These are phyloP conservation scores for Sinotaia quadrata DNA, from an alignment of 2,888 invertebrate genomes.

Conservation along the genomic window DNA sequence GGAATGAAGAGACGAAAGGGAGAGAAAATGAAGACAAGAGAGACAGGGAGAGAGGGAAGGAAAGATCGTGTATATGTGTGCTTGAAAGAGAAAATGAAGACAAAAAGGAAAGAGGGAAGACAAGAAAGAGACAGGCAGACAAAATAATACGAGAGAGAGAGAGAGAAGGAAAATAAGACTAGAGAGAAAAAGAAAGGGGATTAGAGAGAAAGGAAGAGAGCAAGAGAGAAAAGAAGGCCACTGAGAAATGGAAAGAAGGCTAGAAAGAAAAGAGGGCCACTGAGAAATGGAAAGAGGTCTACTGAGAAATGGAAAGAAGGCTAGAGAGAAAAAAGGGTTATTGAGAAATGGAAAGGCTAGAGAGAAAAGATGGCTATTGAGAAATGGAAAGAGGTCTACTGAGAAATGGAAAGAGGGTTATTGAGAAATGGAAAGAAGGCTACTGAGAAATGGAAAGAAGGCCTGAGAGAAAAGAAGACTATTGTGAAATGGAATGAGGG, in stretches of 20 bases:
- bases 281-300: not conserved
- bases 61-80: not conserved
- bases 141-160: not conserved
- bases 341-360: not conserved
- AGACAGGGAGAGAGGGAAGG: not conserved
- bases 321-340: not conserved
- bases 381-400: not conserved
- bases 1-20: no score
- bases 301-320: not conserved
- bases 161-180: not conserved
- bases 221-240: no score
- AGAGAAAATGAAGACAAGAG: no score
- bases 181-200: not conserved
- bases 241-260: not conserved
- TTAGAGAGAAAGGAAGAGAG: not conserved
- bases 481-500: not conserved
- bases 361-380: not conserved
- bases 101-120: not conserved
- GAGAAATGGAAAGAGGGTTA: not conserved
- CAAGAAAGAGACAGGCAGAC: not conserved
- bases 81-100: not conserved
- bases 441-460: not conserved
- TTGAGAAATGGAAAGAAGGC: not conserved
- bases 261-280: not conserved
- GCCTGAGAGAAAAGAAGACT: not conserved